These are phyloP conservation scores for Biston stratarius DNA, from an alignment of 2,888 invertebrate species.

Conservation along the genomic window DNA sequence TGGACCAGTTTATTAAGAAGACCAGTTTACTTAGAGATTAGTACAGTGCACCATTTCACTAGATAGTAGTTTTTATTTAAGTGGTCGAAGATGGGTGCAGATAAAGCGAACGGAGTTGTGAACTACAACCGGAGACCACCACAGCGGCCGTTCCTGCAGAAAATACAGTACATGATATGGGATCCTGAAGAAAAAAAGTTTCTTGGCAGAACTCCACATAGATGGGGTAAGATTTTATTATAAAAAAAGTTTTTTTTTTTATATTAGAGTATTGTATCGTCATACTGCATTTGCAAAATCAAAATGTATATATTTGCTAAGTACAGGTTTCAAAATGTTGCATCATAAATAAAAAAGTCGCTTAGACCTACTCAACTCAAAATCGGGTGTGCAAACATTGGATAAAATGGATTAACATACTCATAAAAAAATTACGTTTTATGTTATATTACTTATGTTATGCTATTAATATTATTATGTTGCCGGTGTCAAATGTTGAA, in stretches of 20 bases:
- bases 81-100: constrained; percentile 72
- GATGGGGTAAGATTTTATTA: constrained; percentile 89
- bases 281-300: too few species aligned
- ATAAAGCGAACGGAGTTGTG: constrained; percentile 74
- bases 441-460: too few species aligned
- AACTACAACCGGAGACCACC: constrained; percentile 76
- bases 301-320: too few species aligned
- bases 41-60: not conserved
- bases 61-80: not conserved
- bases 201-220: constrained; percentile 86
- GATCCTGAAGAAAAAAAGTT: constrained; percentile 87
- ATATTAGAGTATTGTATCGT: too few species aligned
- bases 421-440: too few species aligned
- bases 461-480: too few species aligned
- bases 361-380: too few species aligned
- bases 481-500: too few species aligned
- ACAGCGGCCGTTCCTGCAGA: constrained; percentile 71
- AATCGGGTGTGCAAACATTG: too few species aligned
- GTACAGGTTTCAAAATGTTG: too few species aligned
- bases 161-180: constrained; percentile 82
- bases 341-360: too few species aligned
- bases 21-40: not conserved
- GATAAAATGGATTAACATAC: too few species aligned
- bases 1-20: not conserved
- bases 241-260: not conserved